Conservation (phyloP, 2,888 invertebrate species). For the Thalpophila matura region DNA sequence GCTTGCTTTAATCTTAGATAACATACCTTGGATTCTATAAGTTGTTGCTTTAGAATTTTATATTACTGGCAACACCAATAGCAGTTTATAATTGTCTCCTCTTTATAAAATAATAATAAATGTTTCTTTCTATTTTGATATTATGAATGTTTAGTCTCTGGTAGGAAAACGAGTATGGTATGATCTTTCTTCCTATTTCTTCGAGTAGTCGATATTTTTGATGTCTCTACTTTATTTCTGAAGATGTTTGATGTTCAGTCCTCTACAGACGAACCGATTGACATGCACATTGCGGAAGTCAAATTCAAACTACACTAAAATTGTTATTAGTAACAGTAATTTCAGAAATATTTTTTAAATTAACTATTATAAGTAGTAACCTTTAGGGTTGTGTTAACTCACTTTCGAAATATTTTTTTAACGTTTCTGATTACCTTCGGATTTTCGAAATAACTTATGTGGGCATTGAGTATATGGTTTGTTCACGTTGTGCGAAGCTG, state of each 20-base stretch:
- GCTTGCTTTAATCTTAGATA: background rate
- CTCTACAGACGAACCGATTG: slow-evolving; percentile 68
- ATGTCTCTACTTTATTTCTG: slow-evolving; percentile 73
- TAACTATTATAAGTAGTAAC: too few species aligned
- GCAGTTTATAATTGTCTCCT: slow-evolving; percentile 42
- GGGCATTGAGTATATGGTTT: slow-evolving; percentile 72
- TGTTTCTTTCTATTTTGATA: slow-evolving; percentile 58
- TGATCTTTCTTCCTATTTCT: slow-evolving; percentile 65
- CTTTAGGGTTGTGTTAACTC: too few species aligned
- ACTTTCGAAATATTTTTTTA: background rate
- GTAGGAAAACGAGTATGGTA: slow-evolving; percentile 61
- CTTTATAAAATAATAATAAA: slow-evolving; percentile 49
- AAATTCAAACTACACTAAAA: slow-evolving; percentile 29
- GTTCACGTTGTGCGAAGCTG: slow-evolving; percentile 82
- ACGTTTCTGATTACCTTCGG: background rate
- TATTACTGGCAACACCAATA: slow-evolving; percentile 45
- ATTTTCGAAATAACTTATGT: slow-evolving; percentile 4
- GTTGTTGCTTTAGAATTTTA: background rate
- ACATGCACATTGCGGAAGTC: slow-evolving; percentile 70
- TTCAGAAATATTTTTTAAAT: background rate
- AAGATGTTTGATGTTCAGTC: slow-evolving; percentile 72
- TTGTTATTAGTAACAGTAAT: background rate
- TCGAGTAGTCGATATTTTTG: slow-evolving; percentile 73
- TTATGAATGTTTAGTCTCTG: slow-evolving; percentile 60
- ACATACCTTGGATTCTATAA: background rate